Conservation (phyloP, 2,888 invertebrate genomes). For the Eumerus sabulonum region DNA sequence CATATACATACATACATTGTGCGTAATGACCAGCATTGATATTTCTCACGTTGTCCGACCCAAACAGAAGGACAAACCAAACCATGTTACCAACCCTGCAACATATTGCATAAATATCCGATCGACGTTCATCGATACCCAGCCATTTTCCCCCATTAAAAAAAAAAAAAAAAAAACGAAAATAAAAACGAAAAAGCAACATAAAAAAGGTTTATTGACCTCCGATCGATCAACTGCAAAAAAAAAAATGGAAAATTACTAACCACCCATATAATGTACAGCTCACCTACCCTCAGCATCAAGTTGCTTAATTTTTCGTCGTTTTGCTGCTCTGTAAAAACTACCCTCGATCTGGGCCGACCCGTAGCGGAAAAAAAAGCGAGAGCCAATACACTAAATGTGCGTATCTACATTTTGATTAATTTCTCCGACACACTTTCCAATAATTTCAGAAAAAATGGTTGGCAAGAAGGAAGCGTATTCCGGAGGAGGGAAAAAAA, state of each 20-base stretch:
- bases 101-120: no score
- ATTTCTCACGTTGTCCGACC: no score
- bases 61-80: no score
- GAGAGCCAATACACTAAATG: constrained; percentile 26
- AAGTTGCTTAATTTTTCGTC: not conserved
- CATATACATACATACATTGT: no score
- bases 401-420: constrained; percentile 64
- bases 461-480: not conserved
- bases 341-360: no score
- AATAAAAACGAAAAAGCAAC: no score
- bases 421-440: constrained; percentile 65
- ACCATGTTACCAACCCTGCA: no score
- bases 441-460: constrained; percentile 39
- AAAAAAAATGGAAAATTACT: not conserved
- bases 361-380: no score
- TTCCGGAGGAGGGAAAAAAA: constrained; percentile 29
- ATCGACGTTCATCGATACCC: no score
- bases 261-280: not conserved
- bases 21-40: no score
- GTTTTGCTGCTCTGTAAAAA: constrained; percentile 4
- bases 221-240: constrained; percentile 12
- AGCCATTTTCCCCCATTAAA: no score
- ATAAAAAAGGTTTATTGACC: constrained; percentile 43
- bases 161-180: no score
- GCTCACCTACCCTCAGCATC: constrained; percentile 27